phyloP scores from a whole-genome alignment of 2,888 invertebrate genomes.

The Hofmannophila pseudospretella region DNA sequence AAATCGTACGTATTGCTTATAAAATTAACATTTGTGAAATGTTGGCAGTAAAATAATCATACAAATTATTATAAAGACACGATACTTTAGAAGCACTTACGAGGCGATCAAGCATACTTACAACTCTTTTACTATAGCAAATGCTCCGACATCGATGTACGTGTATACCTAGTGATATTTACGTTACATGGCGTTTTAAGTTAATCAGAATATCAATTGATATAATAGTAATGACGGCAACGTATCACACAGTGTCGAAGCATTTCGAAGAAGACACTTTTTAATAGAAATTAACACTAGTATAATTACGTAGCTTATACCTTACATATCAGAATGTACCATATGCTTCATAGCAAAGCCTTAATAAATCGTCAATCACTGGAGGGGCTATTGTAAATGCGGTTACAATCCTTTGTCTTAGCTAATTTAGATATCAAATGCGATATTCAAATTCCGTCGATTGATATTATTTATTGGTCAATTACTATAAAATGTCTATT shows the following conservation, averaged over 20 bases:
- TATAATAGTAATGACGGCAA: constrained; percentile 45
- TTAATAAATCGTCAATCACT: constrained; percentile 39
- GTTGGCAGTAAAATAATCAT: constrained; percentile 67
- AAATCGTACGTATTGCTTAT: constrained; percentile 47
- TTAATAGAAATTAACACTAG: constrained; percentile 64
- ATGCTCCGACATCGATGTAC: constrained; percentile 32
- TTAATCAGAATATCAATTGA: constrained; percentile 44
- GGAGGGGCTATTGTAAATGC: constrained; percentile 59
- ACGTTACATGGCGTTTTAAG: constrained; percentile 47
- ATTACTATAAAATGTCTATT: constrained; percentile 33
- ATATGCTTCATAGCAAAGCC: constrained; percentile 41
- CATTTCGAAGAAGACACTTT: constrained; percentile 53
- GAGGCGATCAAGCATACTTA: constrained; percentile 71
- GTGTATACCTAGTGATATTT: too few species aligned
- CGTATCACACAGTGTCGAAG: constrained; percentile 36
- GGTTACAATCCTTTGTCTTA: constrained; percentile 43
- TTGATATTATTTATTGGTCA: constrained; percentile 58
- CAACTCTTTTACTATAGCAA: constrained; percentile 38
- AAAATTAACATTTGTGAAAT: constrained; percentile 66
- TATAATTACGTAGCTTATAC: constrained; percentile 61
- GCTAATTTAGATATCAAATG: constrained; percentile 45
- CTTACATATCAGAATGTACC: constrained; percentile 16
- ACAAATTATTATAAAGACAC: constrained; percentile 52
- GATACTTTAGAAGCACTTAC: constrained; percentile 64
- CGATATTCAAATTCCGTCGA: constrained; percentile 52